Evolutionary conservation across 2,888 invertebrate species (phyloP).

Genomic region (Anaspis maculata): DNA sequence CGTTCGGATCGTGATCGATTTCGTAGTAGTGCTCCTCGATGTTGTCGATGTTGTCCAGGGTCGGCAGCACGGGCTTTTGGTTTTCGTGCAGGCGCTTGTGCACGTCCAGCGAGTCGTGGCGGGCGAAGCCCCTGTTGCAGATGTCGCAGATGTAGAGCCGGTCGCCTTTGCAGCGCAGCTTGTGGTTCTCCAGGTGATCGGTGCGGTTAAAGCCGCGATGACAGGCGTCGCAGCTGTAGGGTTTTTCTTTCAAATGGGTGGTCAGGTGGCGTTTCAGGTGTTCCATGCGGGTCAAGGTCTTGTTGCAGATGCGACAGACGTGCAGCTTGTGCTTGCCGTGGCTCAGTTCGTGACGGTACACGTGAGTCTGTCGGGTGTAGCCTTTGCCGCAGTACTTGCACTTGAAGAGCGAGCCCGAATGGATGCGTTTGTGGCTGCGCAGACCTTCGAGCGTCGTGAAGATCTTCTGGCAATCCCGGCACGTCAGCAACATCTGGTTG

Average conservation of each 20-base stretch:
- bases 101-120: constrained; percentile 38
- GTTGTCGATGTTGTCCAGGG: constrained; percentile 40
- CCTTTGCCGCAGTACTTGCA: constrained; percentile 39
- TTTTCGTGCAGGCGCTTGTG: constrained; percentile 38
- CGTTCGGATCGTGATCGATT: constrained; percentile 26
- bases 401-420: constrained; percentile 36
- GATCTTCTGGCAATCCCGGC: constrained; percentile 35
- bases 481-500: constrained; percentile 36
- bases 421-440: constrained; percentile 33
- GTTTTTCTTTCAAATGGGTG: constrained; percentile 40
- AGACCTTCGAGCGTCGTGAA: constrained; percentile 39
- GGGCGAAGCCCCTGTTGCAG: constrained; percentile 41
- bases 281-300: constrained; percentile 37
- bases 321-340: constrained; percentile 38
- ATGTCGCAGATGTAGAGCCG: constrained; percentile 42
- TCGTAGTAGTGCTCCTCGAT: constrained; percentile 39
- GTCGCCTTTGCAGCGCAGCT: constrained; percentile 40
- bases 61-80: constrained; percentile 32
- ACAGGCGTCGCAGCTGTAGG: constrained; percentile 38
- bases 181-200: constrained; percentile 38
- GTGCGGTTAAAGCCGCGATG: constrained; percentile 39
- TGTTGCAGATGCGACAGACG: constrained; percentile 40
- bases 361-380: constrained; percentile 35
- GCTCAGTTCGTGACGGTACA: constrained; percentile 37
- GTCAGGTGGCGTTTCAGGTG: constrained; percentile 39